Conservation (phyloP, 2,888 invertebrate genomes). For the Stratiomys singularior region DNA sequence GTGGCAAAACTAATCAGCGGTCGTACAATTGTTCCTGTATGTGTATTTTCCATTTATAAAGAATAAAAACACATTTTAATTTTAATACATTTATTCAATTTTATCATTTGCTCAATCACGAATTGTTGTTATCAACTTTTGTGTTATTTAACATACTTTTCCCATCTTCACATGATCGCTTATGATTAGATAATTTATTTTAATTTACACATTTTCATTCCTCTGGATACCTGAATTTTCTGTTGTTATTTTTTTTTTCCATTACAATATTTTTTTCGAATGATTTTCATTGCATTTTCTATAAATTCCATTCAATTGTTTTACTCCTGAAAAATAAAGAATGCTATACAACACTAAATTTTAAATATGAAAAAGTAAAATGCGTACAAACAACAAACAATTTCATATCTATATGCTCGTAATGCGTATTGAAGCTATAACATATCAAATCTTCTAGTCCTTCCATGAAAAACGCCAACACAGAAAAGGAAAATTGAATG, state of each 20-base stretch:
- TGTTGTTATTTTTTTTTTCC: no score
- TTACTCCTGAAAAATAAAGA: neutral
- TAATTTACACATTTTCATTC: constrained; percentile 32
- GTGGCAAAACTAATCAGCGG: no score
- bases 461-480: no score
- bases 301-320: neutral
- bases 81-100: constrained; percentile 43
- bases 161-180: neutral
- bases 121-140: neutral
- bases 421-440: constrained; percentile 3
- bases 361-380: neutral
- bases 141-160: neutral
- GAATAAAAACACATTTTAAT: neutral
- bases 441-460: neutral
- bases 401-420: constrained; percentile 40
- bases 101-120: constrained; percentile 39
- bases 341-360: neutral
- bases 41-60: no score
- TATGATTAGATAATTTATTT: constrained; percentile 23
- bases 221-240: constrained; percentile 37
- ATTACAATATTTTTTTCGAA: constrained; percentile 15
- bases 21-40: no score
- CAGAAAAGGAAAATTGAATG: no score
- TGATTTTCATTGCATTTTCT: constrained; percentile 24
- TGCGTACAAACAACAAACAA: constrained; percentile 15